Conservation (phyloP, 2,113 vertebrate species). For the Athene noctua region DNA sequence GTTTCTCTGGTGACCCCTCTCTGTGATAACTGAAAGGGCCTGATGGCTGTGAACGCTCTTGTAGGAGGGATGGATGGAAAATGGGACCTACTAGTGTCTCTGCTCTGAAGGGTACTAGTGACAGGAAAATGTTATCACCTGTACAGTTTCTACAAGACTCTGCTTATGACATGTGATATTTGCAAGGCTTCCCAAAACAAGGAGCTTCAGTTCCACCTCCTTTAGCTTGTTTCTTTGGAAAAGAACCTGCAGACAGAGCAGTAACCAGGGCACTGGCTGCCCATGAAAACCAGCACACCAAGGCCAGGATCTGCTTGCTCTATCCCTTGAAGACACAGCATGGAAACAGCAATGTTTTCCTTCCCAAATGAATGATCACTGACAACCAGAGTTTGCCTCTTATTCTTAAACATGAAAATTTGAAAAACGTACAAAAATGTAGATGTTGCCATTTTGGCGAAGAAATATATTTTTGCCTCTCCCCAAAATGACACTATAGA, state of each 20-base stretch:
- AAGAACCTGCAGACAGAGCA: neutral
- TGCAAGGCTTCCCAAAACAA: neutral
- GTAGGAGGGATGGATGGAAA: neutral
- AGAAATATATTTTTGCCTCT: neutral
- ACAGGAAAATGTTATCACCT: neutral
- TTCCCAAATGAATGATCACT: neutral
- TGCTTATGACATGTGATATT: rapidly evolving
- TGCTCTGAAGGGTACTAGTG: neutral
- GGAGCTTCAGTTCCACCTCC: neutral
- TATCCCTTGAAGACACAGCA: neutral
- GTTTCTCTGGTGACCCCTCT: neutral
- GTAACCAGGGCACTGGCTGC: neutral
- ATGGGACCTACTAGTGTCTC: neutral
- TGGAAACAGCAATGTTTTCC: neutral
- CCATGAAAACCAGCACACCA: neutral
- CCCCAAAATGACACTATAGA: neutral
- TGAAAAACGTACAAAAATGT: neutral
- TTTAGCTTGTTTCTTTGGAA: neutral
- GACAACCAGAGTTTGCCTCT: neutral
- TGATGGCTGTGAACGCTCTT: neutral
- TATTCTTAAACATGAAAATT: neutral
- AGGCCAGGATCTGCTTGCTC: neutral
- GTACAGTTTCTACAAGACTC: neutral
- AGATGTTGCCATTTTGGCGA: neutral
- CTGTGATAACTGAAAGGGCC: neutral